These are phyloP conservation scores for Garrulus glandarius DNA, from an alignment of 2,797 vertebrate species.

Conservation along the genomic window DNA sequence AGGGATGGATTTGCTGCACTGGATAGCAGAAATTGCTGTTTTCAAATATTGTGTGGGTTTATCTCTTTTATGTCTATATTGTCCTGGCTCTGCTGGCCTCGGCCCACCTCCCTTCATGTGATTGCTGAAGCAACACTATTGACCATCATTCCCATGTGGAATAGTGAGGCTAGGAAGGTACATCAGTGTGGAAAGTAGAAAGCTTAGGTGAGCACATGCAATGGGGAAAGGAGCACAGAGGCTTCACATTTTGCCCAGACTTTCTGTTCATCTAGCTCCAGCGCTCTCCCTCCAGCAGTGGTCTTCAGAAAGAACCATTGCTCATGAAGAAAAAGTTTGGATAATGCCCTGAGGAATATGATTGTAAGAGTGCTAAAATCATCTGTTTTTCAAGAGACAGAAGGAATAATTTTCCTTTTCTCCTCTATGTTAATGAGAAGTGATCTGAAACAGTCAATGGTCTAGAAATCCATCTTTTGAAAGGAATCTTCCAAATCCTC, in stretches of 20 bases:
- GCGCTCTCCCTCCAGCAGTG: not conserved
- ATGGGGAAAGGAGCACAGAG: not conserved
- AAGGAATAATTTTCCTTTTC: not conserved
- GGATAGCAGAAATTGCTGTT: not conserved
- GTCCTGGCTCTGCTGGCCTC: not conserved
- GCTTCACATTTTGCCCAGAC: not conserved
- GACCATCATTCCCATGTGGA: not conserved
- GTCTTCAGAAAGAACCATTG: not conserved
- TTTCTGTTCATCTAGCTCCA: not conserved
- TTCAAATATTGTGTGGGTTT: not conserved
- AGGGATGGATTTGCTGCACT: not conserved
- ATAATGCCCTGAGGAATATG: not conserved
- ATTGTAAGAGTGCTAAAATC: not conserved
- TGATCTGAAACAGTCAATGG: not conserved
- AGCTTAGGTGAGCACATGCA: not conserved
- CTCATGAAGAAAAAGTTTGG: not conserved
- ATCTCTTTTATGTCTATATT: not conserved
- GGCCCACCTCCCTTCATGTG: not conserved
- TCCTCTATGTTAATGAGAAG: not conserved
- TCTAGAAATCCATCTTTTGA: not conserved
- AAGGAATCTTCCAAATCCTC: not conserved
- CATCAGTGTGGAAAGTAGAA: not conserved
- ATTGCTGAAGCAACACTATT: not conserved
- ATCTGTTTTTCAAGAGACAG: not conserved
- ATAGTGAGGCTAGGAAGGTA: accelerated